phyloP scores from a whole-genome alignment of 2,797 vertebrate species.

The Columba guinea region DNA sequence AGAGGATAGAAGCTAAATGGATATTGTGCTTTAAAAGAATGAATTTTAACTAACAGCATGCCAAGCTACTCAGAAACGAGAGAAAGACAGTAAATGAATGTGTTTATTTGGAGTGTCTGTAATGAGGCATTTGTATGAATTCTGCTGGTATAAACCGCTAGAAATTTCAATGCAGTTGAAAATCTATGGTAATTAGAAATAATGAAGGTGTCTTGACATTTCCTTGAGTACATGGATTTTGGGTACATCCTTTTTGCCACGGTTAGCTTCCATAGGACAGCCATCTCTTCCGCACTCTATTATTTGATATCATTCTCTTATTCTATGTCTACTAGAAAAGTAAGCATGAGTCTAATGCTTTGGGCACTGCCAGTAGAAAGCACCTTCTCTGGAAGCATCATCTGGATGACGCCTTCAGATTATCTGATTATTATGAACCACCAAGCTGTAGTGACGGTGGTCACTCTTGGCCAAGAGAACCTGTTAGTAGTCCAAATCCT shows the following conservation, averaged over 20 bases:
- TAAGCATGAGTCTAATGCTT: neutral
- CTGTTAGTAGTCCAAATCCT: neutral
- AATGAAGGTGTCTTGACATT: neutral
- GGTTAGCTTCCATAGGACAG: neutral
- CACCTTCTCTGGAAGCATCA: neutral
- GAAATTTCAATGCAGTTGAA: neutral
- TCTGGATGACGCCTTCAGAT: neutral
- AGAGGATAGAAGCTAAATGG: slow-evolving; percentile 72
- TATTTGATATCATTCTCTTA: neutral
- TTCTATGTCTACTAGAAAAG: neutral
- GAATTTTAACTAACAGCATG: slow-evolving; percentile 68
- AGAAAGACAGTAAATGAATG: neutral
- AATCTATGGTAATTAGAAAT: neutral
- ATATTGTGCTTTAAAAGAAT: slow-evolving; percentile 68
- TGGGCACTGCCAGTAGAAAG: neutral
- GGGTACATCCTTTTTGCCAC: neutral
- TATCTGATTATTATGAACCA: neutral
- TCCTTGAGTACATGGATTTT: neutral
- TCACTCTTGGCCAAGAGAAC: neutral
- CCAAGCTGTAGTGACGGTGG: rapidly evolving
- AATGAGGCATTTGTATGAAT: neutral
- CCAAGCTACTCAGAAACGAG: slow-evolving; percentile 20
- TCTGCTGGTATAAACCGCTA: neutral
- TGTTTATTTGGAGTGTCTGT: neutral
- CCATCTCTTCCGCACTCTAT: neutral